phyloP scores from a whole-genome alignment of 2,888 invertebrate genomes.

The Julus scandinavius region DNA sequence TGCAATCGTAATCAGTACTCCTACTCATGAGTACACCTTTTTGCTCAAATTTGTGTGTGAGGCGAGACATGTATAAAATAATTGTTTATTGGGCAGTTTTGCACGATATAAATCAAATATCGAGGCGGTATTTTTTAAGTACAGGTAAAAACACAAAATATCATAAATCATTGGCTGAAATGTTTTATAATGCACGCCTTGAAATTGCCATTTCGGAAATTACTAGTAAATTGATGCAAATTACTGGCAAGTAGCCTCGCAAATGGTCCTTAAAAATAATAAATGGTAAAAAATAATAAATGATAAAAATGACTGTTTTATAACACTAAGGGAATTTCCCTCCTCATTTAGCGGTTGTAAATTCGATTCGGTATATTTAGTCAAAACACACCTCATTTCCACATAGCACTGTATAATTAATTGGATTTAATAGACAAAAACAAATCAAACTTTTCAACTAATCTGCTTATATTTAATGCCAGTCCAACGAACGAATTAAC shows the following conservation, averaged over 20 bases:
- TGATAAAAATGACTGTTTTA: too few species aligned
- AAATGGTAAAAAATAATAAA: not conserved
- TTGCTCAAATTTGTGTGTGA: too few species aligned
- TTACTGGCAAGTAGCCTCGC: not conserved
- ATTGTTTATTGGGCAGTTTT: not conserved
- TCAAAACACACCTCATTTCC: too few species aligned
- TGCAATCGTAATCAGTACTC: too few species aligned
- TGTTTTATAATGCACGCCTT: too few species aligned
- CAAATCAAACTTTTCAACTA: not conserved
- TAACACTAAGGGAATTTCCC: not conserved
- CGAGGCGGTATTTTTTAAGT: not conserved
- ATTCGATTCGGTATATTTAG: too few species aligned
- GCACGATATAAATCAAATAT: not conserved
- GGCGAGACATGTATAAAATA: not conserved
- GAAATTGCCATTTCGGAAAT: not conserved
- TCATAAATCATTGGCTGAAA: not conserved
- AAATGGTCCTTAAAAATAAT: not conserved
- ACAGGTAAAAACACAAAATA: not conserved
- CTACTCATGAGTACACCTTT: too few species aligned
- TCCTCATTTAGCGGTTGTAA: too few species aligned
- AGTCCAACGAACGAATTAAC: slow-evolving; percentile 8
- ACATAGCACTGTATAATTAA: not conserved
- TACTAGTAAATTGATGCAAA: not conserved
- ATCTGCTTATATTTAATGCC: not conserved
- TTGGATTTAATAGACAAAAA: not conserved